Percentiles rank a stretch among this genome's conserved stretches.
Conservation (phyloP, 1,140 invertebrate genomes). For the Pachypeltis micranthus region DNA sequence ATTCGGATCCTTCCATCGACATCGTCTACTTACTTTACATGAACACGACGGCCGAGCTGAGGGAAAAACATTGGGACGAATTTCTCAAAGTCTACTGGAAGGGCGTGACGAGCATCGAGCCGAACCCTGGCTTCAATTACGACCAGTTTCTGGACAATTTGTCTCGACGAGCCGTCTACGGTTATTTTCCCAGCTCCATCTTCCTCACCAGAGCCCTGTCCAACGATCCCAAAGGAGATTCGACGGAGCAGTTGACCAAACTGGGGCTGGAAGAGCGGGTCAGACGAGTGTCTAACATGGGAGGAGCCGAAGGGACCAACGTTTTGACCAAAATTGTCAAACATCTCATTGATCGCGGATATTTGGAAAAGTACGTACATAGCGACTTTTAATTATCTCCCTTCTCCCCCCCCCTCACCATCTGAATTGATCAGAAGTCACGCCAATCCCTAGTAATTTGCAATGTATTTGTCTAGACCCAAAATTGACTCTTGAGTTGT, state of each 20-base stretch:
- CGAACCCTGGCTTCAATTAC: conserved; percentile 3
- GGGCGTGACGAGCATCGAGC: conserved; percentile 3
- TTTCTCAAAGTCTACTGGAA: conserved; percentile 12
- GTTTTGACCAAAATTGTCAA: background rate
- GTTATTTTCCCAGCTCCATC: conserved; percentile 1
- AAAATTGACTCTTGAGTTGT: no score
- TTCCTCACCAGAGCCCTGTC: background rate
- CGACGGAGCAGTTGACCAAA: background rate
- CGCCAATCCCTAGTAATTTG: background rate
- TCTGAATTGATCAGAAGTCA: background rate
- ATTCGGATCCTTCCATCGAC: background rate
- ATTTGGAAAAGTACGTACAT: background rate
- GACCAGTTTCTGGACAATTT: conserved; percentile 10
- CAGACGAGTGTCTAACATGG: background rate
- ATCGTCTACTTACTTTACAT: background rate
- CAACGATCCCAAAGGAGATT: background rate
- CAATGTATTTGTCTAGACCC: no score
- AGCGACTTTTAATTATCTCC: background rate
- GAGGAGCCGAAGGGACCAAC: background rate
- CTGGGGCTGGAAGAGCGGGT: background rate
- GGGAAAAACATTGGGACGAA: conserved; percentile 6
- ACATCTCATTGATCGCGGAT: background rate
- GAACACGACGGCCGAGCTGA: background rate
- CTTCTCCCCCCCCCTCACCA: no score
- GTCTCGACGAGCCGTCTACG: background rate